phyloP scores from a whole-genome alignment of 2,797 vertebrate species.

The Esox lucius region DNA sequence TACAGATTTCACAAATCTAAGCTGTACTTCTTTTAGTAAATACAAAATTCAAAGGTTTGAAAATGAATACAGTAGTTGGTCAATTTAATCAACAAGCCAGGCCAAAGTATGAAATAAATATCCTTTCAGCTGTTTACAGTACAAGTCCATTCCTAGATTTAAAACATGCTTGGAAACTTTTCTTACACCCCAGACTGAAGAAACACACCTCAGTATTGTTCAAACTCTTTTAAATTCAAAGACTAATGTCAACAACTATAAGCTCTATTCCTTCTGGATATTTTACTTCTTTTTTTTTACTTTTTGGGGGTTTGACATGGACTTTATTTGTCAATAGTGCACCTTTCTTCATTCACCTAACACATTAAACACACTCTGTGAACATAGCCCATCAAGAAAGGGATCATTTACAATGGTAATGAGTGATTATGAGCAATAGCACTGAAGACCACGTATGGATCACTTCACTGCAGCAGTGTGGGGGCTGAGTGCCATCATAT shows the following conservation, averaged over 20 bases:
- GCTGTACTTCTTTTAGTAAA: constrained; percentile 20
- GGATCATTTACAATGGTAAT: constrained; percentile 64
- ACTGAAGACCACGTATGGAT: constrained; percentile 73
- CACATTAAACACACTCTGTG: constrained; percentile 33
- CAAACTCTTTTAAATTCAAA: constrained; percentile 5
- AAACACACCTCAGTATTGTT: constrained; percentile 18
- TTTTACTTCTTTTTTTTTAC: neutral
- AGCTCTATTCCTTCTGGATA: constrained; percentile 16
- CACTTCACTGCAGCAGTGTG: constrained; percentile 64
- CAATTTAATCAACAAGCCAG: neutral
- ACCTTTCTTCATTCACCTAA: constrained; percentile 37
- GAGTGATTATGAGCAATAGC: constrained; percentile 74
- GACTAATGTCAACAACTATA: neutral
- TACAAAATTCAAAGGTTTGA: neutral
- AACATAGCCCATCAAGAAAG: constrained; percentile 47
- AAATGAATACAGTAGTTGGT: neutral
- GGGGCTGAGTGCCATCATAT: constrained; percentile 63
- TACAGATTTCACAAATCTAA: constrained; percentile 32
- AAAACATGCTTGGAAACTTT: constrained; percentile 31
- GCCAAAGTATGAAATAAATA: neutral
- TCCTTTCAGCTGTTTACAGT: constrained; percentile 2
- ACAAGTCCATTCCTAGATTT: constrained; percentile 5
- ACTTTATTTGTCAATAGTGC: neutral
- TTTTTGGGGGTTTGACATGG: neutral
- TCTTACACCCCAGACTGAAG: constrained; percentile 3